Percentiles rank a stretch among this genome's conserved stretches.
phyloP scores from a whole-genome alignment of 2,888 invertebrate species.

The Polydrusus pterygomalis region DNA sequence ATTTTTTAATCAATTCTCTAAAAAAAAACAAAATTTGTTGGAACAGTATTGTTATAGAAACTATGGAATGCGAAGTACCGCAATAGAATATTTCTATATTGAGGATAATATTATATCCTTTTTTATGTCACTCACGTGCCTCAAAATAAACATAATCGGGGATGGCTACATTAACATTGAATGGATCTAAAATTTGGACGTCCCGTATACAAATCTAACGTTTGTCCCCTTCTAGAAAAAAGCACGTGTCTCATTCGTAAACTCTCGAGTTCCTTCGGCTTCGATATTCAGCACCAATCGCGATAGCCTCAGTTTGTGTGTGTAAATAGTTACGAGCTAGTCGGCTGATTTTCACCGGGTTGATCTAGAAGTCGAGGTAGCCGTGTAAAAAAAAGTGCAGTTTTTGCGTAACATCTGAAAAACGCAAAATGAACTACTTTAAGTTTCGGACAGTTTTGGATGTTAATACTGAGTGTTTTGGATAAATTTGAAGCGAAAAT shows the following conservation, averaged over 20 bases:
- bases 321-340: conserved; percentile 36
- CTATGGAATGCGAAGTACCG: too few relatives aligned
- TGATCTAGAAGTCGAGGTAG: conserved; percentile 35
- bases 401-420: conserved; percentile 14
- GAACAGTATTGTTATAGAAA: too few relatives aligned
- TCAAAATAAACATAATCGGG: too few relatives aligned
- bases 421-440: conserved; percentile 12
- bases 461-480: conserved; percentile 17
- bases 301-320: conserved; percentile 26
- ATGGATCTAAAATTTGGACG: conserved; percentile 19
- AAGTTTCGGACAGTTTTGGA: conserved; percentile 20
- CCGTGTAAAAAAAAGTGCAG: conserved; percentile 34
- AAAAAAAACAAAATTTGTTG: too few relatives aligned
- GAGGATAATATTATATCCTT: too few relatives aligned
- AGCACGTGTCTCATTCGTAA: conserved; percentile 30
- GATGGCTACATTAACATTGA: too few relatives aligned
- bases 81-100: too few relatives aligned
- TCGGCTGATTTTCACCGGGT: conserved; percentile 28
- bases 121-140: too few relatives aligned
- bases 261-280: conserved; percentile 9
- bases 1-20: too few relatives aligned
- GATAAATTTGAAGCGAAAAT: conserved; percentile 27
- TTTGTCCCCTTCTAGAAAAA: conserved; percentile 26
- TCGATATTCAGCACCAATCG: conserved; percentile 18
- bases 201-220: conserved; percentile 16